A percentile compares a stretch with the other conserved stretches of the same genome.
Conservation (phyloP, 2,113 vertebrate species). For the Myodes glareolus region DNA sequence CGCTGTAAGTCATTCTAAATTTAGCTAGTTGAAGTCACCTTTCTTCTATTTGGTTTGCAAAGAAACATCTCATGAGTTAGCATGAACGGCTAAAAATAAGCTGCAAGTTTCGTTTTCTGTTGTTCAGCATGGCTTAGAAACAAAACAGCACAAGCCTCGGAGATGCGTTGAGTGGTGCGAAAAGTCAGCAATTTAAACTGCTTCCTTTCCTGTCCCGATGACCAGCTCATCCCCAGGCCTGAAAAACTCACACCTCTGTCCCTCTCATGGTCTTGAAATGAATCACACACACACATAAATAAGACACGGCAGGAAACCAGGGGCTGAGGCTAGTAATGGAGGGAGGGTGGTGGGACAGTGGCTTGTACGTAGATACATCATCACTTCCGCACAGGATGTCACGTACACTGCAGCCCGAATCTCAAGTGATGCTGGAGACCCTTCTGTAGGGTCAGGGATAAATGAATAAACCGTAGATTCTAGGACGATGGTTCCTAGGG, state of each 20-base stretch:
- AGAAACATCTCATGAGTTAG: conserved; percentile 74
- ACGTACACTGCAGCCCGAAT: not conserved
- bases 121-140: conserved; percentile 69
- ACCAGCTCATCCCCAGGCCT: not conserved
- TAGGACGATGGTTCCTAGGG: not conserved
- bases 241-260: not conserved
- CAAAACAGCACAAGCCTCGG: conserved; percentile 61
- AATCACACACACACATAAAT: not conserved
- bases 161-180: not conserved
- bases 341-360: not conserved
- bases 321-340: not conserved
- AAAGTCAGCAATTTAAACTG: not conserved
- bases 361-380: not conserved
- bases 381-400: conserved; percentile 48
- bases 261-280: not conserved
- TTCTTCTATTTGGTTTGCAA: conserved; percentile 69
- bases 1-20: conserved; percentile 57
- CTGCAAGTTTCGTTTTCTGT: conserved; percentile 76
- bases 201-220: not conserved
- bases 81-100: conserved; percentile 76
- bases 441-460: not conserved
- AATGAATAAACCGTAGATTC: not conserved
- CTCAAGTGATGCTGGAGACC: not conserved
- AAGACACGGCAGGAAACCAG: not conserved
- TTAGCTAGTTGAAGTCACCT: conserved; percentile 33